Evolutionary conservation across 2,113 vertebrate genomes (phyloP).

Genomic region (Empidonax alnorum): DNA sequence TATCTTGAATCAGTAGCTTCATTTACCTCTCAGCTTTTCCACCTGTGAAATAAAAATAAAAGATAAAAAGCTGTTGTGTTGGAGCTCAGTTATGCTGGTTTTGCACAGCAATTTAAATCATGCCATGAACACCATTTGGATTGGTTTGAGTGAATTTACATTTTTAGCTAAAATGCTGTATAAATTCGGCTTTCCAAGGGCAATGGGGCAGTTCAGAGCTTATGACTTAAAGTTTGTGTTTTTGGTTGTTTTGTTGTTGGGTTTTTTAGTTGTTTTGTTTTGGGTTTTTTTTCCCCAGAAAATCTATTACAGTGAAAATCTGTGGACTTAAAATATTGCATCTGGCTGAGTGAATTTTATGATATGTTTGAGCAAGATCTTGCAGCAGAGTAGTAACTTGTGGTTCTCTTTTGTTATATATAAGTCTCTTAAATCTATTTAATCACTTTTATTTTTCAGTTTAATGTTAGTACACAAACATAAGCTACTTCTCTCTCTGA

Average conservation of each 20-base stretch:
- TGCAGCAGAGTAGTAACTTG: neutral
- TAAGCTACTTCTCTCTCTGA: neutral
- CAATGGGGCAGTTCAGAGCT: neutral
- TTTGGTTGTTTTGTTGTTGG: neutral
- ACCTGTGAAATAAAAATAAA: neutral
- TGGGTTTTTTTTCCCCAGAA: neutral
- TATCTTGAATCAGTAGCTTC: neutral
- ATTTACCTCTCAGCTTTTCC: neutral
- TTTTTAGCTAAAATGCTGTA: neutral
- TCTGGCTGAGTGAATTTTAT: neutral
- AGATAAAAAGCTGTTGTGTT: neutral
- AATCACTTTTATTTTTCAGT: neutral
- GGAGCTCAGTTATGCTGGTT: neutral
- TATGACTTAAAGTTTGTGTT: accelerated
- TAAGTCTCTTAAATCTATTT: neutral
- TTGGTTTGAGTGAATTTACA: neutral
- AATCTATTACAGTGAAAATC: neutral
- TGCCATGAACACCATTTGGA: accelerated
- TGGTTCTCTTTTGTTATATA: neutral
- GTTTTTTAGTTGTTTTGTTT: neutral
- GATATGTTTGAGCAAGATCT: neutral
- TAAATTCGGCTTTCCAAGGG: neutral
- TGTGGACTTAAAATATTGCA: neutral
- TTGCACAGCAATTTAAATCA: neutral
- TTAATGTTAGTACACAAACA: neutral